Base-by-base conservation (phyloP, 2,888 invertebrate species). In the Nemotelus pantherinus region DNA sequence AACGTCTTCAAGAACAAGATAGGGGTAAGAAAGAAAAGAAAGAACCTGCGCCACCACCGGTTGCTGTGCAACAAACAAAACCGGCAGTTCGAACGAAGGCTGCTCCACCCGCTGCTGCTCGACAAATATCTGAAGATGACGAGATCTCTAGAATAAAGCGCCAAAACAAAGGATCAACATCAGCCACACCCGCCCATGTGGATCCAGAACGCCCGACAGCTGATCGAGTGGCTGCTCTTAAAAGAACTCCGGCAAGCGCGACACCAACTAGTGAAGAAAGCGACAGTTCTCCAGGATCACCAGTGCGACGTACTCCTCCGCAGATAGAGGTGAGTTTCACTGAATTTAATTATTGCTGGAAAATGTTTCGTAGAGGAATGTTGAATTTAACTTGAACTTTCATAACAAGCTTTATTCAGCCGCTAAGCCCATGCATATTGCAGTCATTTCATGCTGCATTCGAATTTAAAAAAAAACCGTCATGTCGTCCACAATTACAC, bases 111-210 rank as follows among this genome's bases (percentile, higher is more conserved):
- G 90, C 91, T n/a, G 89, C 94, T 7, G 91, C 92, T 70, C 90
- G 95, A 79, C 95, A 95, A 87, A 90, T 93, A 80, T 95, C 95
- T 85, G 96, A 96, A 88, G 96, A 95, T 83, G 95, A 96, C 84
- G 97, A 97, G 86, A 95, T 96, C 80, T 90, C 94, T 7, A 92
- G 93, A 83, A 93, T 95, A 81, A 96, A 96, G 88, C 93, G 94
- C 84, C 94, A 94, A 87, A 96, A 94, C 84, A 95, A 95, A 86
- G 91, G 89, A 77, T 91, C 92, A 41, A 90, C 92, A 44, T 89
- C 92, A 9, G 90, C 91, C 41, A 85, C 88, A 5, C 80, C 85
- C 6, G 81, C 87, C 3, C 60, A 70, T 9, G 77, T 81, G 2
- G 92, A 91, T 84, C 88, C 90, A 50, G 91, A 92, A 81, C 88